These are phyloP conservation scores for Kryptopterus vitreolus DNA, from an alignment of 2,797 vertebrate species.

Conservation along the genomic window DNA sequence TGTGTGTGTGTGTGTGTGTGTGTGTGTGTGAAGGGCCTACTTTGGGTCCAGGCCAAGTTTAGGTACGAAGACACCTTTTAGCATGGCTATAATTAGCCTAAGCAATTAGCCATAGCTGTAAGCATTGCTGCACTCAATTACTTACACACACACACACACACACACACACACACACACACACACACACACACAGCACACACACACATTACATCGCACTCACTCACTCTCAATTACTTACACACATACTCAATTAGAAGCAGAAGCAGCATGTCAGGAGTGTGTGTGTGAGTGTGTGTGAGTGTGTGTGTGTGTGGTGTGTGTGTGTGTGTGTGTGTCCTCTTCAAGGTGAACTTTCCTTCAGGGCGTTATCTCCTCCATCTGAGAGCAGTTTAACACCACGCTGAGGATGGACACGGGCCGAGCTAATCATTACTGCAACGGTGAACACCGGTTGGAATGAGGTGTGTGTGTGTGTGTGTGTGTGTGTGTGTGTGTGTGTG, in stretches of 20 bases:
- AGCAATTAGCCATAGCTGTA: slow-evolving; percentile 56
- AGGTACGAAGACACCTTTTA: slow-evolving; percentile 47
- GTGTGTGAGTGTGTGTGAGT: neutral
- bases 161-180: neutral
- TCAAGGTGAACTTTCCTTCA: slow-evolving; percentile 28
- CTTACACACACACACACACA: slow-evolving; percentile 31
- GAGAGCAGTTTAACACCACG: neutral
- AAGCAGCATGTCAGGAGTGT: slow-evolving; percentile 3
- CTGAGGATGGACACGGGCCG: neutral
- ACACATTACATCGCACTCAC: neutral
- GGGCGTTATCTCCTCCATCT: neutral
- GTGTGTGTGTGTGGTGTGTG: neutral
- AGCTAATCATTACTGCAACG: slow-evolving; percentile 33
- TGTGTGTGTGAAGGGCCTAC: neutral
- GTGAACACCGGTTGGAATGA: neutral
- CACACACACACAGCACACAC: slow-evolving; percentile 21
- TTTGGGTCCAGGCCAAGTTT: slow-evolving; percentile 41
- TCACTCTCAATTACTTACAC: slow-evolving; percentile 30
- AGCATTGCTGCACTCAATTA: slow-evolving; percentile 45
- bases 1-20: neutral
- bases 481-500: slow-evolving; percentile 15
- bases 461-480: slow-evolving; percentile 11
- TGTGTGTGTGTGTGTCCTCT: neutral
- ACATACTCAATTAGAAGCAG: slow-evolving; percentile 35
- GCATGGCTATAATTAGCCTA: slow-evolving; percentile 54